phyloP scores from a whole-genome alignment of 2,888 invertebrate genomes.

The Altica lythri region DNA sequence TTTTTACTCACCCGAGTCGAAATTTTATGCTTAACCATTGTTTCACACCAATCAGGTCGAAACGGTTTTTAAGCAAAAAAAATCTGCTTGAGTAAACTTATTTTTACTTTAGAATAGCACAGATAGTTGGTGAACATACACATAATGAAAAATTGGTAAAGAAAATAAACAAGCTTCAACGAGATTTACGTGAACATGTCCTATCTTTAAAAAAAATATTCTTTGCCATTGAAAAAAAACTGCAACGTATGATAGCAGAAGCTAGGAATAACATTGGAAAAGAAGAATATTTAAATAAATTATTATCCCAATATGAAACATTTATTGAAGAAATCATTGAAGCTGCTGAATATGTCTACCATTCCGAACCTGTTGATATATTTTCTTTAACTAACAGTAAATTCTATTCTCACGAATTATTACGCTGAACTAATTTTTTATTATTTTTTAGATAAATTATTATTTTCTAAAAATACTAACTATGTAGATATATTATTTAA shows the following conservation, averaged over 20 bases:
- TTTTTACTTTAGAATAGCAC: neutral
- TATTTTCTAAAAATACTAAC: neutral
- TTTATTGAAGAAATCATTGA: constrained; percentile 24
- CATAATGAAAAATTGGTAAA: constrained; percentile 38
- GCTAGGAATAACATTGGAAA: constrained; percentile 34
- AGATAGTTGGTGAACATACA: constrained; percentile 34
- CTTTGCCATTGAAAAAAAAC: constrained; percentile 27
- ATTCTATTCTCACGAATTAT: neutral
- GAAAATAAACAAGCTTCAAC: constrained; percentile 31
- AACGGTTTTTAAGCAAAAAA: too few species aligned
- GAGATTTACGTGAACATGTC: constrained; percentile 36
- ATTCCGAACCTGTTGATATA: constrained; percentile 23
- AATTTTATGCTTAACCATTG: too few species aligned
- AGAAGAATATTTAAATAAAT: constrained; percentile 34
- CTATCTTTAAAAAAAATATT: constrained; percentile 31
- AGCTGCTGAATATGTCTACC: constrained; percentile 23
- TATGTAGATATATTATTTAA: neutral
- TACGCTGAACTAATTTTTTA: neutral
- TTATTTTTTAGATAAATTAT: neutral
- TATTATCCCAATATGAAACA: constrained; percentile 29
- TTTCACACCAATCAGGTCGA: too few species aligned
- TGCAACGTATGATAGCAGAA: constrained; percentile 28
- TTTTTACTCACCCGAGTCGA: too few species aligned
- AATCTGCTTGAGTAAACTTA: too few species aligned
- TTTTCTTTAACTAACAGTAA: neutral